Evolutionary conservation across 2,113 vertebrate species (phyloP).

Genomic region (Paradisaea rubra): DNA sequence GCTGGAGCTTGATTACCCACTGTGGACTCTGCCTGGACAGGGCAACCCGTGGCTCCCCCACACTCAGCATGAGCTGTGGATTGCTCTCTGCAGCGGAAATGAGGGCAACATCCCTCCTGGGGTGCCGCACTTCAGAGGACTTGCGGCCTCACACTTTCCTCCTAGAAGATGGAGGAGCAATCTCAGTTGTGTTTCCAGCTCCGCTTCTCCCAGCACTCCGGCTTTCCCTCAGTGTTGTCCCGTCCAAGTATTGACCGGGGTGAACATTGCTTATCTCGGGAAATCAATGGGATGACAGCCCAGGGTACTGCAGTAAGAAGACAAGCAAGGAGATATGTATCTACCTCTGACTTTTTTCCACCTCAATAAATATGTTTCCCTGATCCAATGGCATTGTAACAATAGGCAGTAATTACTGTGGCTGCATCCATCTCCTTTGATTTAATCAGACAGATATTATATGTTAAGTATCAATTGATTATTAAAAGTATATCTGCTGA

Average conservation of each 20-base stretch:
- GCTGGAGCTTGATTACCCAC: background rate
- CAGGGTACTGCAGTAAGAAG: slow-evolving; percentile 10
- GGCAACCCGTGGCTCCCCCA: background rate
- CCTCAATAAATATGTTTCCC: slow-evolving; percentile 29
- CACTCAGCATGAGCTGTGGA: background rate
- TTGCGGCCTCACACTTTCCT: background rate
- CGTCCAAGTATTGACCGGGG: background rate
- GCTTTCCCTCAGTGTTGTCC: background rate
- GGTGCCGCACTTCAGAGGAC: background rate
- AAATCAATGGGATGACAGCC: slow-evolving; percentile 43
- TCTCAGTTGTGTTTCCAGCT: background rate
- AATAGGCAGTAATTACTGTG: slow-evolving; percentile 21
- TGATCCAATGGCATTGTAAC: slow-evolving; percentile 23
- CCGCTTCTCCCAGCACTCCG: background rate
- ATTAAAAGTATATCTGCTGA: slow-evolving; percentile 68
- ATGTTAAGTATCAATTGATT: slow-evolving; percentile 59
- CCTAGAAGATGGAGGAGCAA: background rate
- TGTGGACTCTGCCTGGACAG: background rate
- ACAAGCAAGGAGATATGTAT: slow-evolving; percentile 44
- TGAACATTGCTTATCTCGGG: background rate
- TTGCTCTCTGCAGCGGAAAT: background rate
- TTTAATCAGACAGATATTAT: slow-evolving; percentile 62
- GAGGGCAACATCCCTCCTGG: background rate
- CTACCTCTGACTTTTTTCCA: slow-evolving; percentile 24
- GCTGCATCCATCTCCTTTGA: slow-evolving; percentile 56